Percentiles rank a stretch among this genome's conserved stretches.
Conservation (phyloP, 2,888 invertebrate genomes). For the Stenodera caucasica region DNA sequence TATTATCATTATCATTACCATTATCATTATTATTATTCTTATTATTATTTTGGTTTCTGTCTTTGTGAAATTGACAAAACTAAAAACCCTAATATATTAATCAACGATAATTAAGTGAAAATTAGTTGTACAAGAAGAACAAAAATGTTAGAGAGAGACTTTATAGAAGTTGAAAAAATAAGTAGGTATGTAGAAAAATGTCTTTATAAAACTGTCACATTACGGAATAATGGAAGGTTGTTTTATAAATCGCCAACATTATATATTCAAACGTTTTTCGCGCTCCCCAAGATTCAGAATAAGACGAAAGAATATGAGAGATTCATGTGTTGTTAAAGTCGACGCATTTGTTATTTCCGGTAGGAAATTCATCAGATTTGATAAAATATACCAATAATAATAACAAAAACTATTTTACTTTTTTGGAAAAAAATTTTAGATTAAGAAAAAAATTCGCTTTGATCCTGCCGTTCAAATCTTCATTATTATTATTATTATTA, state of each 20-base stretch:
- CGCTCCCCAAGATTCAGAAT: background rate
- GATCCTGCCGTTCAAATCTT: background rate
- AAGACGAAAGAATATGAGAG: background rate
- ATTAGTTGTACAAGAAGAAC: background rate
- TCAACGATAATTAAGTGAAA: background rate
- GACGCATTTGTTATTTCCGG: constrained; percentile 8
- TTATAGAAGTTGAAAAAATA: background rate
- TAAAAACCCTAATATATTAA: background rate
- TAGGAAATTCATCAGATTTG: constrained; percentile 5
- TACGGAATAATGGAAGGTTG: constrained; percentile 1
- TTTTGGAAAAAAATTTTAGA: too few species aligned
- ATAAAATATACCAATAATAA: background rate
- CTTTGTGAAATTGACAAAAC: background rate
- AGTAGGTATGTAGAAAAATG: background rate
- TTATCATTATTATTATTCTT: background rate
- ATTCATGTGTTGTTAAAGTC: constrained; percentile 8
- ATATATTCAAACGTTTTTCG: constrained; percentile 2
- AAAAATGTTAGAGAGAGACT: too few species aligned
- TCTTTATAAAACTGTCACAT: constrained; percentile 9
- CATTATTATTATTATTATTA: too few species aligned
- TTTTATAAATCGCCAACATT: constrained; percentile 9
- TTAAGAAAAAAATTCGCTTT: background rate
- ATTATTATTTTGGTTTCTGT: background rate
- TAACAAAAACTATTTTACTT: background rate
- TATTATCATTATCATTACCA: background rate